Percentiles rank a stretch among this genome's conserved stretches.
Evolutionary conservation across 2,888 invertebrate species (phyloP).

Genomic region (Flexamia atlantica): DNA sequence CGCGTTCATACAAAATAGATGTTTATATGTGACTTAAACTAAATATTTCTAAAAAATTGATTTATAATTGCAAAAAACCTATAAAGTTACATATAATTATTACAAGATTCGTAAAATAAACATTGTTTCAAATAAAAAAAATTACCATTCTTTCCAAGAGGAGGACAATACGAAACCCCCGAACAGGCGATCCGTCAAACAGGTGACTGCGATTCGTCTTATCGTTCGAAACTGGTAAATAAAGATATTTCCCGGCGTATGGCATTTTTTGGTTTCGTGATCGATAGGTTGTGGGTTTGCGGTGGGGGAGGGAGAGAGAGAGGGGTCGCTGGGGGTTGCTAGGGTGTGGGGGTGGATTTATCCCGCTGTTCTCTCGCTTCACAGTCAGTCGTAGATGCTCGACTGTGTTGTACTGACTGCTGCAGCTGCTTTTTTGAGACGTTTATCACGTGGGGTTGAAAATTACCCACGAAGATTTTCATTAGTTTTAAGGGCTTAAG

Average conservation of each 20-base stretch:
- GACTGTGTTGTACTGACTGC: neutral
- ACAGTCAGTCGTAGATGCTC: slow-evolving; percentile 35
- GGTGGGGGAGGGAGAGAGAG: slow-evolving; percentile 6
- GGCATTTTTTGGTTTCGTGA: slow-evolving; percentile 45
- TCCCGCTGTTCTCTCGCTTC: slow-evolving; percentile 49
- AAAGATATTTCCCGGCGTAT: slow-evolving; percentile 40
- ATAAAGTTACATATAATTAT: no score
- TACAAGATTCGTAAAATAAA: no score
- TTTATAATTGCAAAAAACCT: no score
- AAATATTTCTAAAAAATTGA: no score
- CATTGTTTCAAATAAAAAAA: no score
- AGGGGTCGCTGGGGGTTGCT: slow-evolving; percentile 2
- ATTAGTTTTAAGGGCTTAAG: no score
- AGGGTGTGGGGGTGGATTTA: slow-evolving; percentile 12
- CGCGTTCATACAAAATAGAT: no score
- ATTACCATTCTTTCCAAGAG: no score
- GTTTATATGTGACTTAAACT: no score
- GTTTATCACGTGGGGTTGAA: slow-evolving; percentile 32
- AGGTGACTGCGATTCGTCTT: slow-evolving; percentile 27
- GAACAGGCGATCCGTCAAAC: slow-evolving; percentile 2
- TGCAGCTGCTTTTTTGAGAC: no score
- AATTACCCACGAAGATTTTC: no score
- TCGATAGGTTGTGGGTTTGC: slow-evolving; percentile 32
- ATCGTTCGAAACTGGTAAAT: slow-evolving; percentile 18
- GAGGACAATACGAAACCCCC: neutral